Percentiles rank a stretch among this genome's conserved stretches.
These are phyloP conservation scores for Oriolus oriolus DNA, from an alignment of 2,113 vertebrate genomes.

Conservation along the genomic window DNA sequence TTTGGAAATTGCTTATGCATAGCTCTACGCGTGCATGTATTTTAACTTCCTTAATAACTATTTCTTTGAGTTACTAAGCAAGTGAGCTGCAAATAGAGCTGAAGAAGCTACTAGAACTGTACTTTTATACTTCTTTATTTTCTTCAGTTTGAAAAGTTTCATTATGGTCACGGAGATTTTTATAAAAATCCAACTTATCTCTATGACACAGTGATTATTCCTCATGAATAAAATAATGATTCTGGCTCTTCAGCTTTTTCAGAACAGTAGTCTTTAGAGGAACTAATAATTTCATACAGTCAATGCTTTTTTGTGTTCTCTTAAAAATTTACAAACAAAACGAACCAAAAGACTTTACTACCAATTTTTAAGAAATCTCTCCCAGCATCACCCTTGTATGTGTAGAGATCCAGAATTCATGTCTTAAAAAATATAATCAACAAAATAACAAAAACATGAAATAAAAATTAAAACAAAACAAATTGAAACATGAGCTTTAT, in stretches of 20 bases:
- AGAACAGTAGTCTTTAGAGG: neutral
- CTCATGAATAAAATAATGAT: slow-evolving; percentile 58
- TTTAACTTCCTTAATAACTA: neutral
- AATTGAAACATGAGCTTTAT: neutral
- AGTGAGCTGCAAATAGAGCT: neutral
- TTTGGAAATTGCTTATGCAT: neutral
- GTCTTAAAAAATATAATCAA: neutral
- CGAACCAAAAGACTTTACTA: neutral
- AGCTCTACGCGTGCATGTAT: neutral
- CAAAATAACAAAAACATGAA: neutral
- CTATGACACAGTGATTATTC: slow-evolving; percentile 45
- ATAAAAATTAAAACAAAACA: neutral
- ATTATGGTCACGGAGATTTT: neutral
- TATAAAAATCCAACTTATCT: slow-evolving; percentile 26
- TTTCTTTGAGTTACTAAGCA: neutral
- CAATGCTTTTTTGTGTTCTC: neutral
- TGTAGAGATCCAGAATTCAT: neutral
- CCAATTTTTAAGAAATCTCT: neutral
- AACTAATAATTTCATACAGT: neutral
- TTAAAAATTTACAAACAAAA: neutral
- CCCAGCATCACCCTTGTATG: neutral
- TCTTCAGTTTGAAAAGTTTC: neutral
- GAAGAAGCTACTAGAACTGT: neutral
- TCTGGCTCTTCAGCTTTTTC: slow-evolving; percentile 9
- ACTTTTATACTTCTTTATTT: neutral